phyloP scores from a whole-genome alignment of 2,888 invertebrate species.

The Dasypogon diadema region DNA sequence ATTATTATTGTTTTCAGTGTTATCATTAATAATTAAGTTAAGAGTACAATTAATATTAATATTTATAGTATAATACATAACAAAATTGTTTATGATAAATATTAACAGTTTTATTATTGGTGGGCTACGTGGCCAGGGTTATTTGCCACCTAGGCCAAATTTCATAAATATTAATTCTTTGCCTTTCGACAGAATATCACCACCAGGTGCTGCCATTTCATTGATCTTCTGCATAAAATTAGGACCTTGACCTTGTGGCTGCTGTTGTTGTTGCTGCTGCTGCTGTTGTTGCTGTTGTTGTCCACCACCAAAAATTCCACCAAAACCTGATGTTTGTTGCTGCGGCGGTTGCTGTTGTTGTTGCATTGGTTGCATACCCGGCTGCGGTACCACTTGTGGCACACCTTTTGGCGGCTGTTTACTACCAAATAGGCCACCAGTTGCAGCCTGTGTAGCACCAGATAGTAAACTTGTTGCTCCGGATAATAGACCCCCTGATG shows the following conservation, averaged over 20 bases:
- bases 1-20: slow-evolving; percentile 56
- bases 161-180: slow-evolving; percentile 95
- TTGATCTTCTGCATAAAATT: slow-evolving; percentile 91
- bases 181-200: slow-evolving; percentile 91
- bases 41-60: slow-evolving; percentile 62
- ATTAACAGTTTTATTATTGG: slow-evolving; percentile 58
- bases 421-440: slow-evolving; percentile 68
- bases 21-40: slow-evolving; percentile 54
- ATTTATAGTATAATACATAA: slow-evolving; percentile 58
- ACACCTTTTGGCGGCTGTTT: slow-evolving; percentile 69
- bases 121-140: slow-evolving; percentile 69
- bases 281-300: slow-evolving; percentile 66
- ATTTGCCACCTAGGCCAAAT: slow-evolving; percentile 87
- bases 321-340: slow-evolving; percentile 54
- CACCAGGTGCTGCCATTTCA: slow-evolving; percentile 89
- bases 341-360: slow-evolving; percentile 61
- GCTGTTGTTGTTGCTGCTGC: slow-evolving; percentile 67
- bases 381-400: slow-evolving; percentile 71
- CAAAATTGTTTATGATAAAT: slow-evolving; percentile 50
- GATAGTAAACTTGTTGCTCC: slow-evolving; percentile 68
- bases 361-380: slow-evolving; percentile 67
- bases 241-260: slow-evolving; percentile 66
- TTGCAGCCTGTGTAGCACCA: slow-evolving; percentile 69
- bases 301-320: slow-evolving; percentile 61
- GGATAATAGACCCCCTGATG: slow-evolving; percentile 67